These are phyloP conservation scores for Oophaga pumilio DNA, from an alignment of 2,113 vertebrate species.

Conservation along the genomic window DNA sequence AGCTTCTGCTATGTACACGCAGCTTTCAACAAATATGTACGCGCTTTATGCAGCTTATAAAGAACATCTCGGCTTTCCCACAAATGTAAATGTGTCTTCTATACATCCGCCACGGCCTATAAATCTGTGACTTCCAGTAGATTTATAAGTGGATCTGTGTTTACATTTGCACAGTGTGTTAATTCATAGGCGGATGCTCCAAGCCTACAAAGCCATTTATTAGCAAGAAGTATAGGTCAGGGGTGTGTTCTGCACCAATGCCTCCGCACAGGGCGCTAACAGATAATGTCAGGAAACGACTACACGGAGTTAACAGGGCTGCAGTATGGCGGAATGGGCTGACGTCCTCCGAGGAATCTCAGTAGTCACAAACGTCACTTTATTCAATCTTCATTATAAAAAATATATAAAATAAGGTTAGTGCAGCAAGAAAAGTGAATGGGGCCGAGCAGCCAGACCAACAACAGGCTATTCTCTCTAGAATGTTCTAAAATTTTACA, in stretches of 20 bases:
- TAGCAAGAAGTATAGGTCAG: conserved; percentile 42
- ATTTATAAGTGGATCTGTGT: conserved; percentile 48
- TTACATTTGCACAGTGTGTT: conserved; percentile 49
- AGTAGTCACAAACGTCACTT: not conserved
- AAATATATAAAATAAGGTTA: not conserved
- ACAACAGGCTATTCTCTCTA: not conserved
- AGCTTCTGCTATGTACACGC: not conserved
- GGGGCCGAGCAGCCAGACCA: not conserved
- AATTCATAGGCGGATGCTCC: not conserved
- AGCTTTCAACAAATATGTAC: conserved; percentile 27
- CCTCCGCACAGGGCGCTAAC: conserved; percentile 20
- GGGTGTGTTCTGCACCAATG: conserved; percentile 47
- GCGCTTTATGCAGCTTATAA: conserved; percentile 15
- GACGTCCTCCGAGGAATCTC: not conserved
- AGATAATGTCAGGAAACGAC: conserved; percentile 28
- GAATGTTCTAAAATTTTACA: too few species aligned
- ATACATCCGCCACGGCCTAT: conserved; percentile 28
- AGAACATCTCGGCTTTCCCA: not conserved
- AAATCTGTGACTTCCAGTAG: conserved; percentile 39
- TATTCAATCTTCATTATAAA: not conserved
- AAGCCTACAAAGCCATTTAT: conserved; percentile 40
- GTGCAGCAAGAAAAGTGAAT: not conserved
- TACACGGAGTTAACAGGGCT: conserved; percentile 12
- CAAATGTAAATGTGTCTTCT: conserved; percentile 35
- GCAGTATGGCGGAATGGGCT: not conserved